phyloP scores from a whole-genome alignment of 2,797 vertebrate species.

The Mormyrops boulengeri region DNA sequence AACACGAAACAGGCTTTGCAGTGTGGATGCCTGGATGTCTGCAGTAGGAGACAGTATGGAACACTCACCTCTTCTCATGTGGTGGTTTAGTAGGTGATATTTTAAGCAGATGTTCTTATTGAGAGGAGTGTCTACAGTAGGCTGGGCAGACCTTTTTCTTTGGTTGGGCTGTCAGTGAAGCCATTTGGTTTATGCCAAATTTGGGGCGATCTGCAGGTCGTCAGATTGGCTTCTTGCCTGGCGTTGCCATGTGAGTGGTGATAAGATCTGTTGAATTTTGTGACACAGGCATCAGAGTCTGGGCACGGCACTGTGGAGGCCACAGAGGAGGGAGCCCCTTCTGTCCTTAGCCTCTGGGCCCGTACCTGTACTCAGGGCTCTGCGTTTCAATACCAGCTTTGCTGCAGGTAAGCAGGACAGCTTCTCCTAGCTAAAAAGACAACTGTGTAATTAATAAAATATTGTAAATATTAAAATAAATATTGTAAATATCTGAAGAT shows the following conservation, averaged over 20 bases:
- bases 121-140: not conserved
- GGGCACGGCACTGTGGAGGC: slow-evolving; percentile 36
- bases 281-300: slow-evolving; percentile 34
- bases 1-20: not conserved
- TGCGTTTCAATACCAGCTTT: slow-evolving; percentile 34
- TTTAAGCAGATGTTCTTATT: not conserved
- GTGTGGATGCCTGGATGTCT: not conserved
- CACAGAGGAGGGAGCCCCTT: slow-evolving; percentile 23
- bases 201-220: not conserved
- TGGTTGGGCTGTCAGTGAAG: not conserved
- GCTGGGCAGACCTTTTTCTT: not conserved
- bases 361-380: slow-evolving; percentile 31
- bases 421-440: not conserved
- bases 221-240: not conserved
- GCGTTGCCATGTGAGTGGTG: not conserved
- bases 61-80: not conserved
- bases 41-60: not conserved
- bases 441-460: not conserved
- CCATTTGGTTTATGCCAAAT: not conserved
- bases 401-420: slow-evolving; percentile 41
- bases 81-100: not conserved
- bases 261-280: not conserved
- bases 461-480: not conserved
- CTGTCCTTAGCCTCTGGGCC: slow-evolving; percentile 23
- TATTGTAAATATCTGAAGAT: not conserved